Percentiles rank a stretch among this genome's conserved stretches.
Conservation (phyloP, 2,113 vertebrate species). For the Seriola quinqueradiata region DNA sequence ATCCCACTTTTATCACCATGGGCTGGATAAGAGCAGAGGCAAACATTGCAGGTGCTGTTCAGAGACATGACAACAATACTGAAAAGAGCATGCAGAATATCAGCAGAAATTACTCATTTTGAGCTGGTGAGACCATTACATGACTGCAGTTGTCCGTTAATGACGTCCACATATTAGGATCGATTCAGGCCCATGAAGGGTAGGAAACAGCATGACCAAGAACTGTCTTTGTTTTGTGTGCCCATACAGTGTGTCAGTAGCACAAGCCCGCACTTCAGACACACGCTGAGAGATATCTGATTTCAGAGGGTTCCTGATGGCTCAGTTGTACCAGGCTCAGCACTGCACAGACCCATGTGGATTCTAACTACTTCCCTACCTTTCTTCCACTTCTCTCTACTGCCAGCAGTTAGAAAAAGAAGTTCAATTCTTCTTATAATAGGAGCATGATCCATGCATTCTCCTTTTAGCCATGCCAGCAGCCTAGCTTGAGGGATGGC, state of each 20-base stretch:
- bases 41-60: not conserved
- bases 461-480: not conserved
- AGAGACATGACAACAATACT: constrained; percentile 6
- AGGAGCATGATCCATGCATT: not conserved
- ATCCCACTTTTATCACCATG: constrained; percentile 43
- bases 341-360: constrained; percentile 6
- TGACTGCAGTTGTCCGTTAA: not conserved
- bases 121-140: not conserved
- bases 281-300: constrained; percentile 41
- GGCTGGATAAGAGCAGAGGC: constrained; percentile 29
- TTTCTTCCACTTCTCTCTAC: not conserved
- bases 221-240: not conserved
- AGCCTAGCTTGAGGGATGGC: not conserved
- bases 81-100: not conserved
- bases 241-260: not conserved
- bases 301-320: constrained; percentile 46
- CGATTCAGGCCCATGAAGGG: not conserved
- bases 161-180: constrained; percentile 4
- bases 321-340: constrained; percentile 26
- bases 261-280: constrained; percentile 14
- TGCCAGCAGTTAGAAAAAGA: constrained; percentile 33
- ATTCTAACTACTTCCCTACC: constrained; percentile 16
- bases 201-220: not conserved
- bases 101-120: not conserved
- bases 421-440: not conserved